A percentile compares a stretch with the other conserved stretches of the same genome.
Conservation (phyloP, 2,113 vertebrate species). For the Isichthys henryi region DNA sequence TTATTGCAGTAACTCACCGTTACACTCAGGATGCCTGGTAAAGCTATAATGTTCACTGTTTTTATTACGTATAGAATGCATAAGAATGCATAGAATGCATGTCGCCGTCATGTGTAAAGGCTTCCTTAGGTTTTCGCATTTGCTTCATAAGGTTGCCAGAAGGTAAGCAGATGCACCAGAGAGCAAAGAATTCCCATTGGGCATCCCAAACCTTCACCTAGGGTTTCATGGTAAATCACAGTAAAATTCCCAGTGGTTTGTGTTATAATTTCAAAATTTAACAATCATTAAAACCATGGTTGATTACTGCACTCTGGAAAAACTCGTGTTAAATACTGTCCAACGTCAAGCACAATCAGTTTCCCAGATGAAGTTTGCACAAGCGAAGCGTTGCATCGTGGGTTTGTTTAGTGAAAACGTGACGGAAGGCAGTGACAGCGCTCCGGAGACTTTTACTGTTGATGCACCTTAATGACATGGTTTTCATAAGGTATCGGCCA, state of each 20-base stretch:
- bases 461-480: background rate
- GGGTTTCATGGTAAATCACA: no score
- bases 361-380: background rate
- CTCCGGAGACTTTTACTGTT: background rate
- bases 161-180: background rate
- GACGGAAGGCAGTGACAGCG: background rate
- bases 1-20: background rate
- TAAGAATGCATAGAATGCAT: no score
- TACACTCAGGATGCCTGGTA: background rate
- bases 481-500: background rate
- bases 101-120: background rate
- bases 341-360: background rate
- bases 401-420: background rate
- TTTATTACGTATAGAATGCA: background rate
- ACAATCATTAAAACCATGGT: background rate
- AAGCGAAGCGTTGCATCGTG: background rate
- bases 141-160: background rate
- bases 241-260: no score
- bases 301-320: background rate
- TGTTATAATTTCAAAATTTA: no score
- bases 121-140: background rate
- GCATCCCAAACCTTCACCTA: background rate
- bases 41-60: background rate
- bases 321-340: background rate
- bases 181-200: background rate